Evolutionary conservation across 2,113 vertebrate genomes (phyloP).

Genomic region (Murina feae): DNA sequence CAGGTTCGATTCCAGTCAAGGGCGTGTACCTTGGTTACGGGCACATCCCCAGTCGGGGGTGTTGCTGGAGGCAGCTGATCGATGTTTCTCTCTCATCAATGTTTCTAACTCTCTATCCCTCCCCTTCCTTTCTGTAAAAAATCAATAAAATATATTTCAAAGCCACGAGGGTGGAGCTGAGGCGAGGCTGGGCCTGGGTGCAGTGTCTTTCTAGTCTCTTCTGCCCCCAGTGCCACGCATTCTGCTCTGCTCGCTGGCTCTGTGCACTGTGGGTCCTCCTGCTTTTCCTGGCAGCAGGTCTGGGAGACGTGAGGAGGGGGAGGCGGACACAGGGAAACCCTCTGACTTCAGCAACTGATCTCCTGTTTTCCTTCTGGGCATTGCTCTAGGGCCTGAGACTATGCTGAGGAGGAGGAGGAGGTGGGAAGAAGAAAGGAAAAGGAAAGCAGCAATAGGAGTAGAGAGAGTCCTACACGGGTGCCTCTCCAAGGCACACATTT

Average conservation of each 20-base stretch:
- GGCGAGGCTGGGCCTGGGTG: neutral
- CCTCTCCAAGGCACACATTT: neutral
- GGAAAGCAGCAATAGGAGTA: neutral
- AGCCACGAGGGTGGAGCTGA: neutral
- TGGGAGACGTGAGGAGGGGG: neutral
- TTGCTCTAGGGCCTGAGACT: neutral
- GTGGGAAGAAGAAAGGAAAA: neutral
- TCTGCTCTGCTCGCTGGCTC: neutral
- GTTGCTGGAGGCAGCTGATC: too few relatives aligned
- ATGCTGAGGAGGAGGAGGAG: neutral
- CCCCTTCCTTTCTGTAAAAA: too few relatives aligned
- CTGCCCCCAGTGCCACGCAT: accelerated
- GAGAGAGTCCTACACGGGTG: neutral
- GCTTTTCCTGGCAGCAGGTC: neutral
- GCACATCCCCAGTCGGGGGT: too few relatives aligned
- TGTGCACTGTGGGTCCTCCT: neutral
- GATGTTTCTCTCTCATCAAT: too few relatives aligned
- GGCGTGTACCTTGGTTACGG: too few relatives aligned
- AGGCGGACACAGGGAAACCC: neutral
- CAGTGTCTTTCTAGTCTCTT: neutral
- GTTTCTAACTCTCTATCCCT: too few relatives aligned
- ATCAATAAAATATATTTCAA: too few relatives aligned
- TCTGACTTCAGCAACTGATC: neutral
- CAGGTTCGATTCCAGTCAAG: too few relatives aligned
- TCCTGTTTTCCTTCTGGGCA: neutral